Evolutionary conservation across 2,888 invertebrate species (phyloP), one percentile per base, ranked within the genome.

Genomic region (Drosophila meridionalis): DNA sequence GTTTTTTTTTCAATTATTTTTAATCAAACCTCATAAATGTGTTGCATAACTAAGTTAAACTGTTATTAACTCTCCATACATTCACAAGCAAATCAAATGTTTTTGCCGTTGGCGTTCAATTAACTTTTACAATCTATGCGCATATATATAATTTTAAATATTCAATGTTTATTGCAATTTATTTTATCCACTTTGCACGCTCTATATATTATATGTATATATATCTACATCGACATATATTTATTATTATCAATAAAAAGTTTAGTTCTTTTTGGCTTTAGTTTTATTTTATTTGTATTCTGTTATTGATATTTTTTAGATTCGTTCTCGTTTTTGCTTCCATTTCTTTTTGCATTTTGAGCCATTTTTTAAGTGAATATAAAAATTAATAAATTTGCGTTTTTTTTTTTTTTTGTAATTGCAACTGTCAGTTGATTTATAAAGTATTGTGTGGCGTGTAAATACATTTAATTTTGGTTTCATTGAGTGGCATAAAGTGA

Each of bases 401-500:
- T 68, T 60, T 68, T 73, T 78, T 71, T 58, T 66, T 36, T 38
- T 26, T 56, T 62, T 56, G 9, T 53, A 52, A 32, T 30, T 32
- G 45, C 69, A 73, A 73, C 73, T 78, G 26, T 38, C 36, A 28
- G 26, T 14, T 4, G 76, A 81, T 76, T 87, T 80, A 72, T 74
- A 77, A 76, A 84, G 69, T 82, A 78, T 75, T 76, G 80, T 75
- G 86, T 61, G 40, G 52, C 56, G 63, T 71, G 69, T 82, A 72
- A 80, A 89, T 89, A 81, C 82, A 87, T 90, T 79, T 80, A 70
- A 69, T 68, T 68, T 70, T 70, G 36, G n/a, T 73, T 73, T 62
- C 61, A 74, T 65, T 57, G 72, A 68, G 70, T 69, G 88, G 68
- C 53, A 63, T 74, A 82, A 86, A 86, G 90, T 86, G 87, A 90